Evolutionary conservation across 2,888 invertebrate genomes (phyloP).

Genomic region (Conus canariensis): DNA sequence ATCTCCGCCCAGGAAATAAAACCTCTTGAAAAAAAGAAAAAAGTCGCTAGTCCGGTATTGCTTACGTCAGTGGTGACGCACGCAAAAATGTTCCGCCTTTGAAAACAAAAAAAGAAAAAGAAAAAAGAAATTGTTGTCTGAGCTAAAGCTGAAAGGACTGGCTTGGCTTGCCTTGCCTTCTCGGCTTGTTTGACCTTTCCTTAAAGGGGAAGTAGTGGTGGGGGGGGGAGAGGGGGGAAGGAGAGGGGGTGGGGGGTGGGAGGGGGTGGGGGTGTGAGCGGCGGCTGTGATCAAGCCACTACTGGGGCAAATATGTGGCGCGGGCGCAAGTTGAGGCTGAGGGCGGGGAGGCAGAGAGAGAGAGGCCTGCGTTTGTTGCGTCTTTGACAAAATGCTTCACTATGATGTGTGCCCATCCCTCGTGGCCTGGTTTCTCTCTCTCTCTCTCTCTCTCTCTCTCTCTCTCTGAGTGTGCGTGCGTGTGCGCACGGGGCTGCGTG

Average conservation of each 20-base stretch:
- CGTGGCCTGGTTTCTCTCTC: too few species aligned
- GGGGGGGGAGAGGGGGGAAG: background rate
- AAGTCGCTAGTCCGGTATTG: background rate
- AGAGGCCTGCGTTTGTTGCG: too few species aligned
- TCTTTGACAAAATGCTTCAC: too few species aligned
- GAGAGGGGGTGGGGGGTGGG: background rate
- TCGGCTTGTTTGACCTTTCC: background rate
- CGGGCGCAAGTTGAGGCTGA: too few species aligned
- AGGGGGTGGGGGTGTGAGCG: background rate
- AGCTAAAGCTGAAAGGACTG: background rate
- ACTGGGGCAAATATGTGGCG: too few species aligned
- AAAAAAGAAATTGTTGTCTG: background rate
- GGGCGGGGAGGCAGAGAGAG: too few species aligned
- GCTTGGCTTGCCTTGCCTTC: background rate
- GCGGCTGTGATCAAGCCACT: background rate
- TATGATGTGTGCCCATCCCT: too few species aligned
- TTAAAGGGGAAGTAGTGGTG: background rate
- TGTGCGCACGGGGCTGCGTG: too few species aligned
- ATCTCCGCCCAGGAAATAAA: too few species aligned
- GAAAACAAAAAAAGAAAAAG: background rate
- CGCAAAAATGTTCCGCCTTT: background rate
- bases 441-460: too few species aligned
- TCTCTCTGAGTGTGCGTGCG: too few species aligned
- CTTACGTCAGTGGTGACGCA: slow-evolving; percentile 1
- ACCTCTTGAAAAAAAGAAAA: background rate